A percentile compares a stretch with the other conserved stretches of the same genome.
phyloP scores from a whole-genome alignment of 2,797 vertebrate genomes.

The Sylvilagus floridanus region DNA sequence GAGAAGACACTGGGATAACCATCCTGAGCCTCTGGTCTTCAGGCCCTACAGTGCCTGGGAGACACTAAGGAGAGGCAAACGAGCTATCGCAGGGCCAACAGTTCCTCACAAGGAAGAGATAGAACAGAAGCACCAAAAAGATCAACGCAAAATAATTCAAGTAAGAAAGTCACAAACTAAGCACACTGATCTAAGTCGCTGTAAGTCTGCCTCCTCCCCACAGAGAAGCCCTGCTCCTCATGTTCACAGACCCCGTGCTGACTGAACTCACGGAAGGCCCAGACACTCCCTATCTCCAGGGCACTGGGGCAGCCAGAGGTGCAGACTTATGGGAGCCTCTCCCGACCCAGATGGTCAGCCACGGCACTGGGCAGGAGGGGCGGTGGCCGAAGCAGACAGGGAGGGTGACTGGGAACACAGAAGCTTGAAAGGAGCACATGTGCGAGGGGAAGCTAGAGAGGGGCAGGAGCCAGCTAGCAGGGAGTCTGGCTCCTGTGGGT shows the following conservation, averaged over 20 bases:
- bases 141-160: too few relatives aligned
- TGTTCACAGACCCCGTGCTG: neutral
- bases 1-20: neutral
- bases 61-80: neutral
- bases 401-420: fast-evolving
- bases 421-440: neutral
- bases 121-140: neutral
- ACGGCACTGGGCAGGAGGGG: neutral
- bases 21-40: neutral
- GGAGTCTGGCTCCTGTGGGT: too few relatives aligned
- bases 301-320: neutral
- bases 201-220: neutral
- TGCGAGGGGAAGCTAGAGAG: fast-evolving
- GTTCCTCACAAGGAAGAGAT: neutral
- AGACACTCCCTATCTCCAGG: neutral
- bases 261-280: fast-evolving
- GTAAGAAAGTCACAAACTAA: neutral
- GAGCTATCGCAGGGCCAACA: neutral
- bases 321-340: neutral
- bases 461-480: neutral
- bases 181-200: neutral
- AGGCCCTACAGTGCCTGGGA: neutral
- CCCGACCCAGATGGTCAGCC: neutral
- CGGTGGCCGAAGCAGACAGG: neutral
- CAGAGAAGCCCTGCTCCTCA: neutral